Evolutionary conservation across 92 coral and sea anemone genomes (phyloP), one percentile per base, ranked within the genome.

Genomic region (Parazoanthus darwini): DNA sequence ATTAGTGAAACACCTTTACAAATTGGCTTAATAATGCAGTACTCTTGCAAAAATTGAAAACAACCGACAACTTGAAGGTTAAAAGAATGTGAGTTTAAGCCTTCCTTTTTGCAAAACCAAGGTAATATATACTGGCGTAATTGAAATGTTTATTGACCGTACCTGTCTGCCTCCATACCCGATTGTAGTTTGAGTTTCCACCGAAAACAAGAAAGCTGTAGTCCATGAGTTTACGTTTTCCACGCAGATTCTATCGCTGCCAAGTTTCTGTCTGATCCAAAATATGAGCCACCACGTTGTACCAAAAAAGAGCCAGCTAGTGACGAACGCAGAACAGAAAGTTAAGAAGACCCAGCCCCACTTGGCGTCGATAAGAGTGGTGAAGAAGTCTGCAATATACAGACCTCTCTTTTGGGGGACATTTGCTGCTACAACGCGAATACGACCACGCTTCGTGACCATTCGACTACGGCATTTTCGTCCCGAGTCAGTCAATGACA

Each of bases 161-260:
- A 97, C 99, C 99, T 97, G 99, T 58, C 99, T 50, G 25, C 99
- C 99, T 18, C 99, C 99, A 56, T 94, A 97, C 7, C 99, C 99
- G 66, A 97, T 95, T 7, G 99, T 97, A 4, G 99, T 97, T 90
- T 97, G 99, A 13, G 99, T 93, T 66, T 97, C 99, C 48, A 97
- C 96, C 3, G 99, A 97, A 83, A 97, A 97, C 74, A 97, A 80
- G 80, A 97, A 97, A 6, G 99, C 99, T 13, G 97, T 88, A 1
- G 94, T 91, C 99, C 99, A 97, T 22, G 95, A 92, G 59, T 94
- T 91, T 13, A 97, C 99, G 18, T 97, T 94, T 6, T 97, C 98
- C 44, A 97, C 97, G 51, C 99, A 97, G 78, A 87, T 83, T 39
- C 58, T 82, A 1, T 88, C 90, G 37, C 88, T 86, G 48, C 92